Conservation (phyloP, 92 coral and sea anemone genomes). For the Chrysogorgia sp. region DNA sequence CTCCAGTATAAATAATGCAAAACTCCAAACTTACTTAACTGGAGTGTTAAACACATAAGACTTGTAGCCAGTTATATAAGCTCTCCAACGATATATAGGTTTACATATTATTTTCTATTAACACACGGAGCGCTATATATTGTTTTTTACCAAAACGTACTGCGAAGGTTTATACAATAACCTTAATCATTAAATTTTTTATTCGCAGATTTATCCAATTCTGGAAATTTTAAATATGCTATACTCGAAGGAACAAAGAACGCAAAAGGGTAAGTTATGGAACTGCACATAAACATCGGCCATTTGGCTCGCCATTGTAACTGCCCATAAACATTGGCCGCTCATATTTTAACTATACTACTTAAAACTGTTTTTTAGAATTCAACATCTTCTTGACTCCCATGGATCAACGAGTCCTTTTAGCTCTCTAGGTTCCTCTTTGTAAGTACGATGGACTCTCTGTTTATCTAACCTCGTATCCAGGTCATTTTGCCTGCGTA, state of each 20-base stretch:
- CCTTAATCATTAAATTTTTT: neutral
- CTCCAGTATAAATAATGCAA: too few species aligned
- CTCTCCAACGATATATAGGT: too few species aligned
- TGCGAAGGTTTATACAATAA: neutral
- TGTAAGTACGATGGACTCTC: neutral
- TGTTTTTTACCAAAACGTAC: too few species aligned
- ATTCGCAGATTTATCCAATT: neutral
- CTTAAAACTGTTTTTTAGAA: conserved; percentile 11
- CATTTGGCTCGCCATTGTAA: too few species aligned
- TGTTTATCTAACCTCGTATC: too few species aligned
- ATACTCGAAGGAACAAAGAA: conserved; percentile 19
- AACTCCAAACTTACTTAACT: too few species aligned
- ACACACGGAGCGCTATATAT: too few species aligned
- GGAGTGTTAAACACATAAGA: too few species aligned
- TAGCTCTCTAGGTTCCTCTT: conserved; percentile 5
- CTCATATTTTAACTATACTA: neutral
- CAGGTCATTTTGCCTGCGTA: too few species aligned
- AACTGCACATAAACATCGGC: neutral
- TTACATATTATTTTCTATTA: too few species aligned
- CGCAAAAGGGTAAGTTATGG: neutral
- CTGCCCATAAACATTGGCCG: too few species aligned
- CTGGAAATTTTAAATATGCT: neutral
- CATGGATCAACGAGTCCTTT: conserved; percentile 31
- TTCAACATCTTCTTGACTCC: conserved; percentile 53
- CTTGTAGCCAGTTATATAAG: too few species aligned